Evolutionary conservation across 2,888 invertebrate genomes (phyloP), one percentile per base, ranked within the genome.

Genomic region (Tineola bisselliella): DNA sequence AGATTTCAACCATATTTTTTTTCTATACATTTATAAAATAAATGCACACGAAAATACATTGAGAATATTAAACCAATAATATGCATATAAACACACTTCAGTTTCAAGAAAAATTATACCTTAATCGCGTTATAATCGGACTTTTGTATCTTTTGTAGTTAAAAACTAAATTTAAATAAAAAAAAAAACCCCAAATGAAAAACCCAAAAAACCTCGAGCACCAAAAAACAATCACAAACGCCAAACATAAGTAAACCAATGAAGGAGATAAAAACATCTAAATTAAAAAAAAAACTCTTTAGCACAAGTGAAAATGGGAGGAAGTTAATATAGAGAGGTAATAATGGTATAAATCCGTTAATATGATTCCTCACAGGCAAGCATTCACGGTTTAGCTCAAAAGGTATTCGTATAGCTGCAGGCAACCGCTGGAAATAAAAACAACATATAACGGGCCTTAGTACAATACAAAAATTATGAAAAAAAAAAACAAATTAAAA

Each of bases 391-490:
- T 86, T 83, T 87, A 87, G 84, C 84, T 86, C 86, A 87, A 86
- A 87, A 84, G 82, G 86, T 81, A 79, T 86, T 79, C 83, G 81
- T 86, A 86, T 86, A 86, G 84, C 86, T 83, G 84, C 87, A 86
- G 88, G 86, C 87, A 84, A 84, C 84, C 79, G 84, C 88, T 88
- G 88, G 83, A 86, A 88, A 87, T 87, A 87, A 88, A 86, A 87
- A 87, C 84, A 87, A 86, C 84, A 87, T 83, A 87, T 81, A 86
- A 84, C 84, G 86, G 83, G 86, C 84, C 86, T 84, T 84, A 83
- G 76, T 84, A 84, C 79, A 81, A n/a, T n/a, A n/a, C n/a, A n/a
- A n/a, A 74, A 25, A 25, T 25, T 78, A 74, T 76, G 78, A 73
- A n/a, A n/a, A n/a, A n/a, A n/a, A n/a, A n/a, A n/a, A n/a, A n/a